Evolutionary conservation across 2,113 vertebrate genomes (phyloP).

Genomic region (Micronisus gabar): DNA sequence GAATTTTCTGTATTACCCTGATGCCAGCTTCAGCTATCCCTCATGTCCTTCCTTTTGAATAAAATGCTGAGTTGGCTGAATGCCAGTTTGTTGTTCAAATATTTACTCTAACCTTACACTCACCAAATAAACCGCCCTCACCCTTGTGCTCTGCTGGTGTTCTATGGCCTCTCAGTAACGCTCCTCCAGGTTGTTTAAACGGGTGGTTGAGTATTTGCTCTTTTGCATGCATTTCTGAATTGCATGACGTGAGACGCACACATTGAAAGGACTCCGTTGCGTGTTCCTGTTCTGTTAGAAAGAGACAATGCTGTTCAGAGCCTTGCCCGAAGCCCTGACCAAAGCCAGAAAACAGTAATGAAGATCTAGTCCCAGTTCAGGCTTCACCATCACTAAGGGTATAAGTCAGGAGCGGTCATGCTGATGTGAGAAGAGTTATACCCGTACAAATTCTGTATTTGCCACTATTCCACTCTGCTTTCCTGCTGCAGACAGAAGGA

Average conservation of each 20-base stretch:
- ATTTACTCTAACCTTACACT: constrained; percentile 41
- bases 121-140: neutral
- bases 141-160: neutral
- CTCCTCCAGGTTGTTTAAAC: constrained; percentile 21
- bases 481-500: neutral
- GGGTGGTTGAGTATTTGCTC: neutral
- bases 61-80: neutral
- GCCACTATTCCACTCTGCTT: neutral
- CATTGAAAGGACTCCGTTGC: neutral
- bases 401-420: rapidly evolving
- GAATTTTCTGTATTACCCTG: neutral
- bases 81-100: constrained; percentile 49
- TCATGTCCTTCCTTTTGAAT: constrained; percentile 4
- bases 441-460: neutral
- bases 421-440: neutral
- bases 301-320: neutral
- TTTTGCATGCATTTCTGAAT: neutral
- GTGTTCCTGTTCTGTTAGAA: neutral
- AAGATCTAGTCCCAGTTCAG: neutral
- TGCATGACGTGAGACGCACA: neutral
- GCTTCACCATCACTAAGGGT: neutral
- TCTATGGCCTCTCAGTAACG: neutral
- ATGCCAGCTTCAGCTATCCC: neutral
- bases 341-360: neutral
- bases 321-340: neutral